Conservation (phyloP, 2,888 invertebrate species). For the Orthosia gracilis region DNA sequence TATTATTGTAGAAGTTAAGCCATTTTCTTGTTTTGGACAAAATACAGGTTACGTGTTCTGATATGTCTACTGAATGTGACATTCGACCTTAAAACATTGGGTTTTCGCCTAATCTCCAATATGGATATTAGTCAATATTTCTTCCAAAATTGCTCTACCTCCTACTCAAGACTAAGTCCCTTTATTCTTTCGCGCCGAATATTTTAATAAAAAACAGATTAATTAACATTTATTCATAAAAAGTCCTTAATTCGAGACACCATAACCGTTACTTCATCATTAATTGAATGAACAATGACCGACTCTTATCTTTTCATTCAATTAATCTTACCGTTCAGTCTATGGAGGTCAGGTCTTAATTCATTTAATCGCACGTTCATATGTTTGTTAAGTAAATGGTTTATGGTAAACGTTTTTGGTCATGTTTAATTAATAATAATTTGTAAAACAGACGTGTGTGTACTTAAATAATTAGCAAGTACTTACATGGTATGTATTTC, state of each 20-base stretch:
- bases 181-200: conserved; percentile 24
- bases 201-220: conserved; percentile 44
- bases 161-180: not conserved
- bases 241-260: conserved; percentile 65
- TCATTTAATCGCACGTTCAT: conserved; percentile 64
- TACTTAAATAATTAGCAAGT: conserved; percentile 50
- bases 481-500: conserved; percentile 35
- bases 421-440: conserved; percentile 58
- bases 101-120: not conserved
- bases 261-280: conserved; percentile 61
- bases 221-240: conserved; percentile 58
- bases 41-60: conserved; percentile 7
- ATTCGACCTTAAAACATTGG: not conserved
- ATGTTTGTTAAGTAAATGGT: conserved; percentile 54
- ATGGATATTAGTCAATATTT: not conserved
- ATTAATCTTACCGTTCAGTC: conserved; percentile 75
- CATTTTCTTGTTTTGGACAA: conserved; percentile 33
- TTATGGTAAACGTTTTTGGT: conserved; percentile 51
- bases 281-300: conserved; percentile 76
- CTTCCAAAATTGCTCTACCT: not conserved
- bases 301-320: conserved; percentile 75
- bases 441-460: conserved; percentile 48
- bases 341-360: conserved; percentile 70
- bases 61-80: not conserved
- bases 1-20: conserved; percentile 53